Base-by-base conservation (phyloP, 2,113 vertebrate genomes). In the Rousettus leschenaultii region DNA sequence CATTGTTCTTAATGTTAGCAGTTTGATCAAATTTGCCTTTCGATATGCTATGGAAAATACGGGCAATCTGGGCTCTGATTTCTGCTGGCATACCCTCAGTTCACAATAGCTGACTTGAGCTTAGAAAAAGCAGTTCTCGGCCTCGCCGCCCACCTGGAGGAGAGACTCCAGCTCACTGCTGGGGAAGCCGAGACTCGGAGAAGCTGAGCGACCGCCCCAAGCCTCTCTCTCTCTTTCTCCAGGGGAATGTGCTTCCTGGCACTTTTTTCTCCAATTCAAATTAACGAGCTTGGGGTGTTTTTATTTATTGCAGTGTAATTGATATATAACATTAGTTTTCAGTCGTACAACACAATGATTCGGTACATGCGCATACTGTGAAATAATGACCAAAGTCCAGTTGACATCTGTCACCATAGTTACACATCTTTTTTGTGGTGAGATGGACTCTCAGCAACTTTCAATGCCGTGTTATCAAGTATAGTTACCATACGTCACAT, bases 391-490 rank as follows among this genome's bases (percentile, higher is more conserved):
- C 24, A 38, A 59, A 48, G 63, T 7, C 88, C 48, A 59, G 40
- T 35, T 65, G 14, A 38, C 14, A 6, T 5, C 66, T 24, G 51
- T 73, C 19, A 11, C 26, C 19, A 12, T 4, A n/a, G 30, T n/a
- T 16, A 45, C 14, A 57, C 40, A 22, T 2, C 15, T 10, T 79
- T 28, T 24, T 33, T 40, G 38, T 40, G 38, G 2, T 57, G 19
- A 57, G 30, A 21, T 19, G 13, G 33, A 1, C 26, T 79, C 21
- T 40, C 22, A 55, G 48, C 14, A 79, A 10, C 35, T 6, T 68
- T 53, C 63, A 48, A 1, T 1, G 5, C 12, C 0, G 24, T 14
- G 21, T 9, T 11, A 16, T 6, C 1, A 51, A 48, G 33, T 33
- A 10, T 0, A 22, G 40, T 30, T 33, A 13, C 51, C 26, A 2